phyloP scores from a whole-genome alignment of 2,888 invertebrate genomes.

The Thumatha senex region DNA sequence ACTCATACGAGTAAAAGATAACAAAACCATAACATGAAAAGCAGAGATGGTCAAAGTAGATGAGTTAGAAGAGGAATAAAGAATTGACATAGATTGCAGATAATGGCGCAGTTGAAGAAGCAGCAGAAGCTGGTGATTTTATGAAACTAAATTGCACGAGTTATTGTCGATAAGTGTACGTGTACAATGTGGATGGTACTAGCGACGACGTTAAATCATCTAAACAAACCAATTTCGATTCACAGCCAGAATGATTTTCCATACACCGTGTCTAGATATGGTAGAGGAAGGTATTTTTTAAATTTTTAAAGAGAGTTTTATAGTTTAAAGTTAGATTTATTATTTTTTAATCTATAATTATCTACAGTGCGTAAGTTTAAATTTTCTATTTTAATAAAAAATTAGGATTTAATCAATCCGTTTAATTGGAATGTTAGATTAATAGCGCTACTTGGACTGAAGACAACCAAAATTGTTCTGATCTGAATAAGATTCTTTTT shows the following conservation, averaged over 20 bases:
- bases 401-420: constrained; percentile 66
- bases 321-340: constrained; percentile 62
- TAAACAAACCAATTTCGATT: constrained; percentile 70
- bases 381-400: constrained; percentile 73
- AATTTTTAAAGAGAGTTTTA: constrained; percentile 56
- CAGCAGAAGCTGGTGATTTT: constrained; percentile 23
- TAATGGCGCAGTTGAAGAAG: constrained; percentile 28
- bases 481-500: constrained; percentile 35
- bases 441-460: constrained; percentile 64
- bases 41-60: constrained; percentile 31
- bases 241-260: constrained; percentile 83
- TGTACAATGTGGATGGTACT: constrained; percentile 30
- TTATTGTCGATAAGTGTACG: constrained; percentile 58
- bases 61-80: constrained; percentile 38
- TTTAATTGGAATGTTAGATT: constrained; percentile 74
- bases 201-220: constrained; percentile 53
- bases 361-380: constrained; percentile 81
- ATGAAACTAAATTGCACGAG: constrained; percentile 38
- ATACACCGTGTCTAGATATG: constrained; percentile 78
- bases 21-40: constrained; percentile 26
- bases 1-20: constrained; percentile 45
- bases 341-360: constrained; percentile 71
- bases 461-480: constrained; percentile 39
- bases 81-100: constrained; percentile 57
- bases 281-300: constrained; percentile 65